Evolutionary conservation across 2,113 vertebrate genomes (phyloP).

Genomic region (Cynopterus brachyotis): DNA sequence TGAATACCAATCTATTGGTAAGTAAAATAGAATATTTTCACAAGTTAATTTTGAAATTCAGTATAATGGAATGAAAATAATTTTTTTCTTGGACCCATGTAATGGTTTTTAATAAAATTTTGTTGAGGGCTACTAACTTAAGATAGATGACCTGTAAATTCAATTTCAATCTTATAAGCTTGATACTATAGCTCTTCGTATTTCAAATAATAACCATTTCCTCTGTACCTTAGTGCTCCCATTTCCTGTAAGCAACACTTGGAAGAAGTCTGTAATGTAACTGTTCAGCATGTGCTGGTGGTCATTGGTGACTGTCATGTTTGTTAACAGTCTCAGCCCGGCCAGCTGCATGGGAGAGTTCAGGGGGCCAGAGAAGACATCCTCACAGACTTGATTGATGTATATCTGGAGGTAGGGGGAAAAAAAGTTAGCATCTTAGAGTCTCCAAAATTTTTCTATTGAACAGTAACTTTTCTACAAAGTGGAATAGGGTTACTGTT

Average conservation of each 20-base stretch:
- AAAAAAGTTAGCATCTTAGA: neutral
- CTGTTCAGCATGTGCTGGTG: constrained; percentile 89
- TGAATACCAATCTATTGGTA: neutral
- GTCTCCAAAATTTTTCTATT: neutral
- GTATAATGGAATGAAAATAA: neutral
- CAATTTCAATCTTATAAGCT: neutral
- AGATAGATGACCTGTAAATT: neutral
- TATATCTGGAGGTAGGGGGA: constrained; percentile 83
- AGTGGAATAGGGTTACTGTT: neutral
- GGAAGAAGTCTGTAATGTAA: constrained; percentile 87
- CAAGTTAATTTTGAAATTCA: neutral
- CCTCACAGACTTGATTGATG: constrained; percentile 86
- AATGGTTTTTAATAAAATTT: constrained; percentile 10
- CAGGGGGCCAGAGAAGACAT: constrained; percentile 88
- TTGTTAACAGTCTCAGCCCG: constrained; percentile 92
- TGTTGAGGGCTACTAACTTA: neutral
- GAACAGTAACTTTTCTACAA: neutral
- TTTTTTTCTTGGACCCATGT: neutral
- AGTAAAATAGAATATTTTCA: neutral
- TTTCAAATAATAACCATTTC: neutral
- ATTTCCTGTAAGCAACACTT: constrained; percentile 88
- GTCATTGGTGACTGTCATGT: constrained; percentile 92
- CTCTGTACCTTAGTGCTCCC: constrained; percentile 89
- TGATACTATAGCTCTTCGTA: neutral
- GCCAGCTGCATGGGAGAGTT: constrained; percentile 94